Base-by-base conservation (phyloP, 2,797 vertebrate genomes). In the Oreochromis grahami region DNA sequence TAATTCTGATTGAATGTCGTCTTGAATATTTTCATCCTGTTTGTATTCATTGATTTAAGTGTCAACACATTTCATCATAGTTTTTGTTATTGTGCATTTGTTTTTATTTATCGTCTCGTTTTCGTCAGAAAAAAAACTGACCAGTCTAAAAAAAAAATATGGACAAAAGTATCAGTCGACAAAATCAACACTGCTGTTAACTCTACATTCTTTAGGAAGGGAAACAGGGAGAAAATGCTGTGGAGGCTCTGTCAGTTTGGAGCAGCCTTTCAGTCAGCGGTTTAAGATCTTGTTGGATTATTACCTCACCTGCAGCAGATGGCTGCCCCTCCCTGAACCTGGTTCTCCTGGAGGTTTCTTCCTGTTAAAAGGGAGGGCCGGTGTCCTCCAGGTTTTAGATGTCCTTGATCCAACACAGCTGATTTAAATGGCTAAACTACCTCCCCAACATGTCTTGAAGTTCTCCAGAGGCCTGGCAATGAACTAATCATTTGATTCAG, bases 1-100 rank as follows among this genome's bases (percentile, higher is more conserved):
- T 58, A 58, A 58, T 58, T 34, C 1, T 34, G 56, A 19, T 32
- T 19, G 29, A 3, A 32, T 58, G 17, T 36, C 8, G 8, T 58
- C 56, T 58, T 32, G 29, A 58, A 58, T 58, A 34, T 58, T 58
- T 58, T 0, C 29, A 4, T 58, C 15, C 56, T 58, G 29, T 58
- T 34, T 58, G 15, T 2, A 34, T 58, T 11, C 15, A 6, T 19
- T 6, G 55, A 32, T 58, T 29, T 1, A 32, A 32, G 55, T 1
- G 5, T 58, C 26, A 56, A 58, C 53, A 56, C 55, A 56, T 29
- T 0, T 9, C 5, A 0, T 56, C 0, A 4, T 56, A 29, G 26
- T 17, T 58, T 32, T 58, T 58, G 3, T 32, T 0, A 58, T 58
- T 58, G 55, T 58, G 26, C 2, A 0, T 2, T 58, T 9, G 55